phyloP scores from a whole-genome alignment of 2,888 invertebrate genomes.

The Sinotaia quadrata region DNA sequence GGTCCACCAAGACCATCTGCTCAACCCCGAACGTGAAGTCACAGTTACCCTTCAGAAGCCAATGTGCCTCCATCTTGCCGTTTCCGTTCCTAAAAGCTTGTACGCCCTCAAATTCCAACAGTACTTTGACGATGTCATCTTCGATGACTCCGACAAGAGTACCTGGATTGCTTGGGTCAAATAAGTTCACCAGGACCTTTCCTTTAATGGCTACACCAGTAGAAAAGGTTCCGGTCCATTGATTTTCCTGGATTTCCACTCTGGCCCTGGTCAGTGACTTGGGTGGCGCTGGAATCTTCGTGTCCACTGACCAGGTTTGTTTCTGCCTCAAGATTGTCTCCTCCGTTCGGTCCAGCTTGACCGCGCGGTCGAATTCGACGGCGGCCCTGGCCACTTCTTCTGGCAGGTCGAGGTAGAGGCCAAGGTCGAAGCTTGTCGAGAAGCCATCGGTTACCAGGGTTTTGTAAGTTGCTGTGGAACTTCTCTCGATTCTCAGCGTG shows the following conservation, averaged over 20 bases:
- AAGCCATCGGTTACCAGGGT: not conserved
- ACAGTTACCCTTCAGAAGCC: not conserved
- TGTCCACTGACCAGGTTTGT: not conserved
- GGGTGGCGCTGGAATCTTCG: not conserved
- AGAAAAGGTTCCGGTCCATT: not conserved
- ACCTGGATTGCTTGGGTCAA: not conserved
- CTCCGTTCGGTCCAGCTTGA: not conserved
- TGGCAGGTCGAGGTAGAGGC: not conserved
- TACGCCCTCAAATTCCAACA: too few relatives aligned
- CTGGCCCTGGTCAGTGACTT: not conserved
- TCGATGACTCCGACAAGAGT: not conserved
- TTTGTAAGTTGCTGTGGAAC: not conserved
- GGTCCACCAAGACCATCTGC: too few relatives aligned
- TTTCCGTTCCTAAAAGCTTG: not conserved
- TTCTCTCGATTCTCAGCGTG: not conserved
- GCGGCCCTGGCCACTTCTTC: not conserved
- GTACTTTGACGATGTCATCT: not conserved
- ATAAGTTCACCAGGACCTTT: not conserved
- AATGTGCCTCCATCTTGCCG: not conserved
- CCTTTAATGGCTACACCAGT: not conserved
- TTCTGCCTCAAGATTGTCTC: not conserved
- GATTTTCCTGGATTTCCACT: not conserved
- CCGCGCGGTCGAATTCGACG: not conserved
- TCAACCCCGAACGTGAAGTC: not conserved
- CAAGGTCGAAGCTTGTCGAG: not conserved